Evolutionary conservation across 2,113 vertebrate species (phyloP).

Genomic region (Centrocercus urophasianus): DNA sequence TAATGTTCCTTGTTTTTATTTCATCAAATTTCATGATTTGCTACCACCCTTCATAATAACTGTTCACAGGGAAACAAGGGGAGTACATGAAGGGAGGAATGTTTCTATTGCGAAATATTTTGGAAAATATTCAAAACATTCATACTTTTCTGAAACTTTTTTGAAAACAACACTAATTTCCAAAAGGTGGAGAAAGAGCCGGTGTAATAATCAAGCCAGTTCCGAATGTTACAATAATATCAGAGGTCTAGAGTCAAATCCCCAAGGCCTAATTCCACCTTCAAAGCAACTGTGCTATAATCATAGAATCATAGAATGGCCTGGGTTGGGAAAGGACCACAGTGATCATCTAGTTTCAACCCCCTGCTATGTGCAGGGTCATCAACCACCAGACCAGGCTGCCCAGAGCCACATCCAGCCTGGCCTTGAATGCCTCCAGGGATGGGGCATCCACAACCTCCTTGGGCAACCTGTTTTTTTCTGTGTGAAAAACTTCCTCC

Average conservation of each 20-base stretch:
- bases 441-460: too few species aligned
- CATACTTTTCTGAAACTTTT: background rate
- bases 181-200: background rate
- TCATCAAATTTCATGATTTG: background rate
- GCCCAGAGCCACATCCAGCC: too few species aligned
- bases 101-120: background rate
- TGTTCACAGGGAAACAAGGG: background rate
- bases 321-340: too few species aligned
- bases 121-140: background rate
- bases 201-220: background rate
- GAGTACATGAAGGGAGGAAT: background rate
- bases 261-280: background rate
- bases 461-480: too few species aligned
- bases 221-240: background rate
- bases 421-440: too few species aligned
- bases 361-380: too few species aligned
- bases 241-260: background rate
- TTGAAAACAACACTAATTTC: background rate
- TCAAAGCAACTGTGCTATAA: background rate
- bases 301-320: too few species aligned
- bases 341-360: too few species aligned
- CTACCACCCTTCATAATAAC: background rate
- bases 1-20: background rate
- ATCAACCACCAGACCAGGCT: too few species aligned
- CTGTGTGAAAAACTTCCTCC: too few species aligned